A percentile compares a stretch with the other conserved stretches of the same genome.
Evolutionary conservation across 1,140 invertebrate genomes (phyloP).

Genomic region (Anagrus nilaparvatae): DNA sequence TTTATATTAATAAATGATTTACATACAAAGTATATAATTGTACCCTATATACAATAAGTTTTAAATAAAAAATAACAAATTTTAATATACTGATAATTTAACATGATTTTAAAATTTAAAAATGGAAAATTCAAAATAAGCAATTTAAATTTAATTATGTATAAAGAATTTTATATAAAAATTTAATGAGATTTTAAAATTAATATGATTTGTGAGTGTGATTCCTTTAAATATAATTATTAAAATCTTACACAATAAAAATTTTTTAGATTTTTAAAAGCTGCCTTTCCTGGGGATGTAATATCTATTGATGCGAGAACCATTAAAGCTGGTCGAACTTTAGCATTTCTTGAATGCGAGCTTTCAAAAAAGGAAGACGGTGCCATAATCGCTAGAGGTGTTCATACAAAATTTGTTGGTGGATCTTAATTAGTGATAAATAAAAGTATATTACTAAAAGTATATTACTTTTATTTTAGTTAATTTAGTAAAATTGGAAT

Average conservation of each 20-base stretch:
- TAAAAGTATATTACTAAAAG: conserved; percentile 6
- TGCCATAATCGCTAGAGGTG: conserved; percentile 62
- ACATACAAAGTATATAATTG: too few relatives aligned
- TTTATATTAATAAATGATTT: too few relatives aligned
- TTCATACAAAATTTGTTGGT: conserved; percentile 68
- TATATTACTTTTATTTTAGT: background rate
- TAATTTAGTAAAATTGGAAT: too few relatives aligned
- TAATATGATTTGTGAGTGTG: too few relatives aligned
- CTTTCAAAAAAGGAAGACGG: conserved; percentile 62
- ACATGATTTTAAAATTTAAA: too few relatives aligned
- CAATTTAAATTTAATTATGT: too few relatives aligned
- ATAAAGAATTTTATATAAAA: background rate
- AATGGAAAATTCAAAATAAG: too few relatives aligned
- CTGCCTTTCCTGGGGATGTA: conserved; percentile 64
- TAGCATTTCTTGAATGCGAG: conserved; percentile 74
- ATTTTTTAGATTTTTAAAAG: conserved; percentile 55
- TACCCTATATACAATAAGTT: too few relatives aligned
- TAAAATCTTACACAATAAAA: conserved; percentile 17
- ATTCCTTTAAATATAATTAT: background rate
- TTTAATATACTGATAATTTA: too few relatives aligned
- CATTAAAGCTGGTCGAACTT: conserved; percentile 61
- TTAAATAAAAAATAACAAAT: too few relatives aligned
- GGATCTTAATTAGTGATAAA: background rate
- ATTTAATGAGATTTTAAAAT: too few relatives aligned
- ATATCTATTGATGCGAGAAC: conserved; percentile 72